These are phyloP conservation scores for Spea hammondii DNA, from an alignment of 2,797 vertebrate genomes.

Conservation along the genomic window DNA sequence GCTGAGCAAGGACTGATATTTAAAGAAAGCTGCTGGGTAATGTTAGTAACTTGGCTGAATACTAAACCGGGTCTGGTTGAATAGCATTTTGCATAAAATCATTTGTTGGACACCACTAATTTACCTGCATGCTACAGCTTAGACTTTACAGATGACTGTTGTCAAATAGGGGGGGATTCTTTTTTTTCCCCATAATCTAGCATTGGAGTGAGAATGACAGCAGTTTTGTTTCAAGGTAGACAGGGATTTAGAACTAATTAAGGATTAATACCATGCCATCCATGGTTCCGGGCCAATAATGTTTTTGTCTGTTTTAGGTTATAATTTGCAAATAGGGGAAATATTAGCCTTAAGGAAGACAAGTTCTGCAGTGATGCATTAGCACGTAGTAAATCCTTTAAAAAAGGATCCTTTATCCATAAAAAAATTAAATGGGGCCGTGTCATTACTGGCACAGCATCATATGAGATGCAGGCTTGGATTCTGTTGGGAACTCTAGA, in stretches of 20 bases:
- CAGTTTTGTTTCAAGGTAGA: neutral
- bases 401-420: too few relatives aligned
- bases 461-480: too few relatives aligned
- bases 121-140: neutral
- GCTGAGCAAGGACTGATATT: constrained; percentile 26
- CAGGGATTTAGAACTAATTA: neutral
- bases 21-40: constrained; percentile 7
- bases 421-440: too few relatives aligned
- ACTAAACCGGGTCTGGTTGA: neutral
- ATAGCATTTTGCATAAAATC: constrained; percentile 3
- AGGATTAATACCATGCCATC: too few relatives aligned
- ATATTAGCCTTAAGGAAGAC: too few relatives aligned
- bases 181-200: neutral
- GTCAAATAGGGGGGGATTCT: neutral
- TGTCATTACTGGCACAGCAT: too few relatives aligned
- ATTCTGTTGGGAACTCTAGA: too few relatives aligned
- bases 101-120: neutral
- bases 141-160: neutral
- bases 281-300: too few relatives aligned
- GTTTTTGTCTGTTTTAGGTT: too few relatives aligned
- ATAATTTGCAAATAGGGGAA: too few relatives aligned
- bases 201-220: neutral
- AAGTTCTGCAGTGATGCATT: too few relatives aligned
- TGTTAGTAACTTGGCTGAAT: constrained; percentile 11
- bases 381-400: too few relatives aligned